Evolutionary conservation across 2,113 vertebrate species (phyloP).

Genomic region (Mola mola): DNA sequence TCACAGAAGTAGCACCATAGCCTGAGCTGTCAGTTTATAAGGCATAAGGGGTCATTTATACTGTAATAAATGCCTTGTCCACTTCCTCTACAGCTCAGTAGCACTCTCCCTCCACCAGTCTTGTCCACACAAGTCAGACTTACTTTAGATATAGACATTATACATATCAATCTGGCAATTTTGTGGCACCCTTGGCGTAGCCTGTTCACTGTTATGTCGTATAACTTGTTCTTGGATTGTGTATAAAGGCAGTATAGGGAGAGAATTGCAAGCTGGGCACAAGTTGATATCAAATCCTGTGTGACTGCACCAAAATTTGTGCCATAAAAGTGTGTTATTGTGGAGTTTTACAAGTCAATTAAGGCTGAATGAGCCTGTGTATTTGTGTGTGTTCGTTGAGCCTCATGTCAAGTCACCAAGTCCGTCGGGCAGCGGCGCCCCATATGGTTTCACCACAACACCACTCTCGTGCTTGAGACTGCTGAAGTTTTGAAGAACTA

Average conservation of each 20-base stretch:
- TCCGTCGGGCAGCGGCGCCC: slow-evolving; percentile 59
- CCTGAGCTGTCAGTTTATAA: slow-evolving; percentile 72
- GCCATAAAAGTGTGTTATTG: slow-evolving; percentile 78
- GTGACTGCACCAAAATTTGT: slow-evolving; percentile 72
- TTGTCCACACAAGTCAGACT: slow-evolving; percentile 28
- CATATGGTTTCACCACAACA: slow-evolving; percentile 78
- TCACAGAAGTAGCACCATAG: slow-evolving; percentile 78
- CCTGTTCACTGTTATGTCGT: slow-evolving; percentile 54
- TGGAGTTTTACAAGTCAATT: slow-evolving; percentile 81
- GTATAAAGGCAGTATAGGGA: slow-evolving; percentile 64
- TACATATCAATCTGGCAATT: slow-evolving; percentile 52
- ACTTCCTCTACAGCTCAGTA: slow-evolving; percentile 46
- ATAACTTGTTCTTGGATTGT: slow-evolving; percentile 63
- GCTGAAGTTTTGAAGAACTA: slow-evolving; percentile 65
- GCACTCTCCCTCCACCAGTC: slow-evolving; percentile 17
- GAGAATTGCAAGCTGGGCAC: slow-evolving; percentile 72
- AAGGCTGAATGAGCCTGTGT: slow-evolving; percentile 59
- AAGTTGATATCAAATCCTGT: slow-evolving; percentile 79
- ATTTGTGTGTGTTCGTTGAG: slow-evolving; percentile 51
- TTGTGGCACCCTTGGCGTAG: slow-evolving; percentile 48
- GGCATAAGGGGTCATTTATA: slow-evolving; percentile 78
- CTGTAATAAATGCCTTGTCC: slow-evolving; percentile 72
- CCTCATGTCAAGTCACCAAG: slow-evolving; percentile 72
- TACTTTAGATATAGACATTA: slow-evolving; percentile 44
- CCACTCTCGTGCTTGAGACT: slow-evolving; percentile 63